phyloP scores from a whole-genome alignment of 1,140 invertebrate species.

The Hermatobates lingyangjiaoensis region DNA sequence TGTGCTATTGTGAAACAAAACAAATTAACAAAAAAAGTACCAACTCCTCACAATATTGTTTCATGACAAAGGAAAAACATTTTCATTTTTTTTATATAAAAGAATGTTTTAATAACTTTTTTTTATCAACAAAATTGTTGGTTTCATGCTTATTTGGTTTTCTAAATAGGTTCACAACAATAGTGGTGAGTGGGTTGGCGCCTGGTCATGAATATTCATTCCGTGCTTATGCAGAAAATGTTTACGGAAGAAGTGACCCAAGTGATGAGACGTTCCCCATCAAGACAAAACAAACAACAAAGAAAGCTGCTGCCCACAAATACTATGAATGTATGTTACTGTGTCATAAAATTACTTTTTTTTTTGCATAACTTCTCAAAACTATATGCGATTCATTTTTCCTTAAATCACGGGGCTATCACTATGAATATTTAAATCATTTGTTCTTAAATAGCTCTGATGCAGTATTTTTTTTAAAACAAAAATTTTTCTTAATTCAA shows the following conservation, averaged over 20 bases:
- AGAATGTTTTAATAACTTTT: too few relatives aligned
- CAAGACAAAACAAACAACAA: constrained; percentile 59
- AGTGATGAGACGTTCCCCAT: constrained; percentile 66
- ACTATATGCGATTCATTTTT: background rate
- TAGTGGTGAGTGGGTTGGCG: constrained; percentile 67
- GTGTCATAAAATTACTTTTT: background rate
- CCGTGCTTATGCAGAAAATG: constrained; percentile 88
- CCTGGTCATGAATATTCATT: constrained; percentile 92
- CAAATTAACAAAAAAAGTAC: too few relatives aligned
- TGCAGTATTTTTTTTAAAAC: too few relatives aligned
- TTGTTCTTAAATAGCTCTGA: too few relatives aligned
- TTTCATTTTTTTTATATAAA: background rate
- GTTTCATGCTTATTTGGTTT: background rate
- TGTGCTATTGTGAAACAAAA: too few relatives aligned
- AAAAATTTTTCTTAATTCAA: too few relatives aligned
- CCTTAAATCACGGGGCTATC: background rate
- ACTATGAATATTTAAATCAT: background rate
- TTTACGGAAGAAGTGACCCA: constrained; percentile 85
- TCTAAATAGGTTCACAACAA: constrained; percentile 52
- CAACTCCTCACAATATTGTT: too few relatives aligned
- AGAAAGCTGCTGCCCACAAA: constrained; percentile 56
- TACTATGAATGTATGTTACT: constrained; percentile 38
- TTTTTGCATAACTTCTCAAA: background rate
- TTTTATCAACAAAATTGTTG: background rate
- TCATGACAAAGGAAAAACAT: too few relatives aligned